Base-by-base conservation (phyloP, 2,888 invertebrate species). In the Plagiodera versicolora region DNA sequence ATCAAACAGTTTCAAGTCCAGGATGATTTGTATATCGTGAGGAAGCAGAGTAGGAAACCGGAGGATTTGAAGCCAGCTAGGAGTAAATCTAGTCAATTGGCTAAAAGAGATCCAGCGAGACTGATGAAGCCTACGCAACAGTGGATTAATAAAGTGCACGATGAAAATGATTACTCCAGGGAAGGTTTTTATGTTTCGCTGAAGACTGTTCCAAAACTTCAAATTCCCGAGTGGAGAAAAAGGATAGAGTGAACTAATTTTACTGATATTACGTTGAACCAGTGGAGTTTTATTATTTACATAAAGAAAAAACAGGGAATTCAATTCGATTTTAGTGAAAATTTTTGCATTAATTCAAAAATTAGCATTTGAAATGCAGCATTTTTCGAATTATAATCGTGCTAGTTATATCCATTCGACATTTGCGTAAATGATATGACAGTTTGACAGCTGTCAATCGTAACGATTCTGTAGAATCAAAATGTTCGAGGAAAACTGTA, bases 1-100 rank as follows among this genome's bases (percentile, higher is more conserved):
- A 80, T 80, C 30, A 78, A 77, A 68, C 69, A 74, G 60, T 80
- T 74, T 63, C 79, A 76, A 69, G 69, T 67, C 11, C 77, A 78
- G 69, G 80, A 80, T 58, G 70, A 75, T 50, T 44, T 72, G 14
- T 75, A 72, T 56, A 70, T 79, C n/a, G 55, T 74, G 62, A 67
- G 69, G 60, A 66, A 70, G 57, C 55, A 59, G 10, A 56, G 48
- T 56, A 67, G 69, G 55, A 20, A 58, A 14, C 60, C 61, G 30
- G 56, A 67, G n/a, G 50, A 63, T 50, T 58, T 54, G 1, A 60
- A 60, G 52, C 60, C 57, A 10, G 46, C 62, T 19, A 67, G 70
- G 56, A 70, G 67, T 14, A 71, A 70, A 66, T 73, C 69, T 3
- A 70, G 68, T 55, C 60, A 67, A 35, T 10, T 64, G 19, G 64